Conservation (phyloP, 2,888 invertebrate species). For the Acanthococcus lagerstroemiae region DNA sequence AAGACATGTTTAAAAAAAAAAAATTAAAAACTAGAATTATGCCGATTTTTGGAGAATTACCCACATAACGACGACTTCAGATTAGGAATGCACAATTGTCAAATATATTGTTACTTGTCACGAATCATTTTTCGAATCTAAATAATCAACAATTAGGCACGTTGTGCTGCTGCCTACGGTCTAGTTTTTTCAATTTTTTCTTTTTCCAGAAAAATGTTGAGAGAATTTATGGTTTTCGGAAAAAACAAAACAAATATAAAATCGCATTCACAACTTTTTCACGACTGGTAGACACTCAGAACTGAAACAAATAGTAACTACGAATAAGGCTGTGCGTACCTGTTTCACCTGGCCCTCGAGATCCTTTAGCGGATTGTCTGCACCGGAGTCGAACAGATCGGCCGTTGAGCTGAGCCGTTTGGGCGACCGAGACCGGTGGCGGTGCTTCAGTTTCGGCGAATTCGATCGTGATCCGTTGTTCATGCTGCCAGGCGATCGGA, state of each 20-base stretch:
- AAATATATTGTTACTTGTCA: too few species aligned
- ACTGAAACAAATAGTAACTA: too few species aligned
- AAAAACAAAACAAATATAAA: too few species aligned
- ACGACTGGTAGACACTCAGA: neutral
- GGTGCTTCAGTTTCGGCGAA: conserved; percentile 45
- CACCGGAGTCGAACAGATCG: conserved; percentile 47
- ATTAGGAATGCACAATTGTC: too few species aligned
- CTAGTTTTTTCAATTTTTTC: too few species aligned
- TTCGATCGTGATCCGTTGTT: conserved; percentile 36
- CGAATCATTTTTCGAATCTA: too few species aligned
- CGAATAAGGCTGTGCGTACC: conserved; percentile 36
- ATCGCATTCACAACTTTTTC: neutral
- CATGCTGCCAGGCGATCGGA: conserved; percentile 65
- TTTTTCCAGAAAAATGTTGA: neutral
- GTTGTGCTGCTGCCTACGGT: too few species aligned
- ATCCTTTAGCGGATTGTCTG: conserved; percentile 56
- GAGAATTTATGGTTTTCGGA: neutral
- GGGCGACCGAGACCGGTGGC: conserved; percentile 43
- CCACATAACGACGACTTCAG: too few species aligned
- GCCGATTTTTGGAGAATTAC: too few species aligned
- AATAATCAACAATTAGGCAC: too few species aligned
- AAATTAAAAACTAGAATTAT: too few species aligned
- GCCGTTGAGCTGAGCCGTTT: conserved; percentile 41
- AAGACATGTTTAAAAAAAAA: too few species aligned
- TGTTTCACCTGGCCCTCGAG: conserved; percentile 61